Conservation (phyloP, 2,797 vertebrate species). For the Xenentodon cancila region DNA sequence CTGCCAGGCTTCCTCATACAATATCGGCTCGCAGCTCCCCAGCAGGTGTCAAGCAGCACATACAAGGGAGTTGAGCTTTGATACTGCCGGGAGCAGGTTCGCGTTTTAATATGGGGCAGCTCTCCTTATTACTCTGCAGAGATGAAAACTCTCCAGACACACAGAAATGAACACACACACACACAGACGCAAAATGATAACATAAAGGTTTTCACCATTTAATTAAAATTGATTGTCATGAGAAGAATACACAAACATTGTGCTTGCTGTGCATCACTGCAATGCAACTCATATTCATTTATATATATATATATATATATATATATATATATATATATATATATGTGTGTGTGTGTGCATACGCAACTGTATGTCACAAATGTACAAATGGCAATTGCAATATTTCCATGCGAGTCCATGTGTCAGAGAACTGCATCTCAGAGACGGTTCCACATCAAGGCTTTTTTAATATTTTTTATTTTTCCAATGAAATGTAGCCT, state of each 20-base stretch:
- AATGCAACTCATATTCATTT: slow-evolving; percentile 77
- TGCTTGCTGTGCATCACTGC: slow-evolving; percentile 76
- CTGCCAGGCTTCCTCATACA: slow-evolving; percentile 62
- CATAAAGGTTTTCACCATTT: slow-evolving; percentile 70
- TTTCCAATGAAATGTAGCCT: slow-evolving; percentile 38
- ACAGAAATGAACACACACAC: neutral
- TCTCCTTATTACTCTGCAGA: slow-evolving; percentile 16
- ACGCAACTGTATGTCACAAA: slow-evolving; percentile 73
- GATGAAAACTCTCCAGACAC: slow-evolving; percentile 14
- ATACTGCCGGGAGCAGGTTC: slow-evolving; percentile 41
- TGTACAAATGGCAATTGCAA: slow-evolving; percentile 75
- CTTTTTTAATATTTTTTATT: neutral
- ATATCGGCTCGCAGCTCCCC: slow-evolving; percentile 69
- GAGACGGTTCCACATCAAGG: slow-evolving; percentile 12
- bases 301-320: slow-evolving; percentile 9
- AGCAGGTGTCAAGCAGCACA: slow-evolving; percentile 60
- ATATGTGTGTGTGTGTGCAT: neutral
- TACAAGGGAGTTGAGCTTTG: slow-evolving; percentile 45
- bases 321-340: too few relatives aligned
- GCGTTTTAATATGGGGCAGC: slow-evolving; percentile 45
- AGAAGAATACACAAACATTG: slow-evolving; percentile 63
- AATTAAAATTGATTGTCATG: slow-evolving; percentile 83
- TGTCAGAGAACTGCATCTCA: slow-evolving; percentile 44
- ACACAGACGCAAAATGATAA: slow-evolving; percentile 24
- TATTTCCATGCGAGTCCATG: slow-evolving; percentile 57